Percentiles rank a stretch among this genome's conserved stretches.
phyloP scores from a whole-genome alignment of 2,888 invertebrate species.

The Pedicia rivosa region DNA sequence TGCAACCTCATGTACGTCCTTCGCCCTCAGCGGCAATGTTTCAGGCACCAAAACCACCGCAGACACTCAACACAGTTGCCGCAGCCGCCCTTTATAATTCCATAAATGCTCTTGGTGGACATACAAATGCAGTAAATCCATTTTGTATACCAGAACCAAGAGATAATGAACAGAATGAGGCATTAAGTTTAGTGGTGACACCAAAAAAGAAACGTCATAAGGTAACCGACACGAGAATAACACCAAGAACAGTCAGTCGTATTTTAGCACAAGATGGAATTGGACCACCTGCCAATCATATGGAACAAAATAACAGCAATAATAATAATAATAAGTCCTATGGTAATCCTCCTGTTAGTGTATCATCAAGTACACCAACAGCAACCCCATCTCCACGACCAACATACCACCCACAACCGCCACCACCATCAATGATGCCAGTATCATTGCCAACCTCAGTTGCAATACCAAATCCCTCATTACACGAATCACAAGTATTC shows the following conservation, averaged over 20 bases:
- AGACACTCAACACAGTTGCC: slow-evolving; percentile 36
- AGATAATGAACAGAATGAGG: slow-evolving; percentile 81
- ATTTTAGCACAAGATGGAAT: slow-evolving; percentile 69
- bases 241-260: slow-evolving; percentile 77
- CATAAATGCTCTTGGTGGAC: slow-evolving; percentile 39
- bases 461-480: slow-evolving; percentile 90
- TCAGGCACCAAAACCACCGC: slow-evolving; percentile 68
- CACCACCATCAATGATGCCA: slow-evolving; percentile 68
- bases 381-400: slow-evolving; percentile 50
- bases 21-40: slow-evolving; percentile 60
- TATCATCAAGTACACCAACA: slow-evolving; percentile 33
- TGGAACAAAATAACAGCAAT: neutral
- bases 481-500: slow-evolving; percentile 88
- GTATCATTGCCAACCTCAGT: slow-evolving; percentile 87
- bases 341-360: slow-evolving; percentile 10
- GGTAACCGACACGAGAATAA: slow-evolving; percentile 88
- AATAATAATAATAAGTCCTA: slow-evolving; percentile 3
- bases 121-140: slow-evolving; percentile 29
- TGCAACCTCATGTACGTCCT: slow-evolving; percentile 47
- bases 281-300: slow-evolving; percentile 40
- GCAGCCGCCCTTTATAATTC: slow-evolving; percentile 47
- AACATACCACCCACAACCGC: slow-evolving; percentile 39
- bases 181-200: slow-evolving; percentile 84
- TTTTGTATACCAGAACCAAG: slow-evolving; percentile 43
- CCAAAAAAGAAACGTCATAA: slow-evolving; percentile 95